Percentiles rank a stretch among this genome's conserved stretches.
Conservation (phyloP, 2,797 vertebrate genomes). For the Microhierax caerulescens region DNA sequence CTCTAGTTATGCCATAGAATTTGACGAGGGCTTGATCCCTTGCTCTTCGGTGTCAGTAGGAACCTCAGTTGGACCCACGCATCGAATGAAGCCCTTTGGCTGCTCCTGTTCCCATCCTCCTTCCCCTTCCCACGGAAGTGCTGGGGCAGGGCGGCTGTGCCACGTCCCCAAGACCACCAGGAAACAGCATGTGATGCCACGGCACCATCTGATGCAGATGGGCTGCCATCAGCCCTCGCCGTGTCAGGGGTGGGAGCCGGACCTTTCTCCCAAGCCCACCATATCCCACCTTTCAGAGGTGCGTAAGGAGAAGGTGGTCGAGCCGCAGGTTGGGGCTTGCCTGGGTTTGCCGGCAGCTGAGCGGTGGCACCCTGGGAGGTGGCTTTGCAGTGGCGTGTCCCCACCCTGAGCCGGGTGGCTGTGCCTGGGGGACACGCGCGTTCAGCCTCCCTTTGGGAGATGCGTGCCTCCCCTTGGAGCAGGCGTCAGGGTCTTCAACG, state of each 20-base stretch:
- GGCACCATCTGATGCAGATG: rapidly evolving
- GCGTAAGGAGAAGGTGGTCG: neutral
- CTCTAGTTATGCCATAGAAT: neutral
- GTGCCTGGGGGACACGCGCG: rapidly evolving
- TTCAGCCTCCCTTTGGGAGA: neutral
- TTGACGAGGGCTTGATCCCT: neutral
- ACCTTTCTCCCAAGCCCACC: neutral
- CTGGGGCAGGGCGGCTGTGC: rapidly evolving
- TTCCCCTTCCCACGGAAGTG: neutral
- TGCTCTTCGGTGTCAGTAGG: neutral
- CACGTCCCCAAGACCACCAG: neutral
- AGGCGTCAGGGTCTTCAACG: neutral
- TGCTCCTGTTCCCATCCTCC: neutral
- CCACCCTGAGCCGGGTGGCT: rapidly evolving
- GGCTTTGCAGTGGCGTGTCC: neutral
- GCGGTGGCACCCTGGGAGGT: neutral
- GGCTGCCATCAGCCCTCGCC: rapidly evolving
- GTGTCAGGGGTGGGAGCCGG: rapidly evolving
- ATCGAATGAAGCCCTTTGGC: neutral
- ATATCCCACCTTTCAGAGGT: neutral
- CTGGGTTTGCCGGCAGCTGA: neutral
- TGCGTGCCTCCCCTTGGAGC: rapidly evolving
- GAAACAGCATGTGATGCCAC: neutral
- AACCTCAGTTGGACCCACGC: neutral
- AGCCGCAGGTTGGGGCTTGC: neutral